Evolutionary conservation across 2,797 vertebrate species (phyloP).

Genomic region (Otolemur crassicaudatus): DNA sequence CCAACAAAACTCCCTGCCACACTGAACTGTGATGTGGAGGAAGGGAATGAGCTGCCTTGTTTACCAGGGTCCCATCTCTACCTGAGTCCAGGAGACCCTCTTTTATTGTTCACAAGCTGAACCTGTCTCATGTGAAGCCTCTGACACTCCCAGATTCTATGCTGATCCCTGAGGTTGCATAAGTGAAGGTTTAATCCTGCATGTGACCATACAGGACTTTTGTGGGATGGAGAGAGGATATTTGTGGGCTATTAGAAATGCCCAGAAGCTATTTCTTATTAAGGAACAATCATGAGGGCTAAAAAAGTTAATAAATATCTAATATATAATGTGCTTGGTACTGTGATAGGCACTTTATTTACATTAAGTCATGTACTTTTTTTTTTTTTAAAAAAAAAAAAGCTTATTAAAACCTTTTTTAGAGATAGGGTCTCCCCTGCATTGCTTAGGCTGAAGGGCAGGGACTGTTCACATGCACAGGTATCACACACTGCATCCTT

Average conservation of each 20-base stretch:
- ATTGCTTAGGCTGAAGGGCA: neutral
- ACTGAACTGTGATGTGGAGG: neutral
- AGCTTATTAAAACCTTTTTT: neutral
- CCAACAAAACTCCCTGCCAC: neutral
- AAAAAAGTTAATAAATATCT: conserved; percentile 19
- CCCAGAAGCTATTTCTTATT: neutral
- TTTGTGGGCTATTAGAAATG: neutral
- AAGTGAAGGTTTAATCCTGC: neutral
- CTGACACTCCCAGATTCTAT: neutral
- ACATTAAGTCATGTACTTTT: neutral
- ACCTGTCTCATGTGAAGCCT: neutral
- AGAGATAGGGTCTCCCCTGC: neutral
- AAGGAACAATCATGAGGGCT: neutral
- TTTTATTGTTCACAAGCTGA: neutral
- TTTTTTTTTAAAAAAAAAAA: neutral
- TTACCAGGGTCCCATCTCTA: neutral
- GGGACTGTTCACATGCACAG: neutral
- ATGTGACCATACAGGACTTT: neutral
- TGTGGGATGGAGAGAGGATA: neutral
- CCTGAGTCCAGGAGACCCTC: neutral
- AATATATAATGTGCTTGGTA: neutral
- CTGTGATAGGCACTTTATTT: neutral
- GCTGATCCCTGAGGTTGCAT: neutral
- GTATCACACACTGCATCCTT: neutral
- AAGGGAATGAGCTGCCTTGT: neutral